Conservation (phyloP, 2,888 invertebrate species). For the Mechanitis messenoides region DNA sequence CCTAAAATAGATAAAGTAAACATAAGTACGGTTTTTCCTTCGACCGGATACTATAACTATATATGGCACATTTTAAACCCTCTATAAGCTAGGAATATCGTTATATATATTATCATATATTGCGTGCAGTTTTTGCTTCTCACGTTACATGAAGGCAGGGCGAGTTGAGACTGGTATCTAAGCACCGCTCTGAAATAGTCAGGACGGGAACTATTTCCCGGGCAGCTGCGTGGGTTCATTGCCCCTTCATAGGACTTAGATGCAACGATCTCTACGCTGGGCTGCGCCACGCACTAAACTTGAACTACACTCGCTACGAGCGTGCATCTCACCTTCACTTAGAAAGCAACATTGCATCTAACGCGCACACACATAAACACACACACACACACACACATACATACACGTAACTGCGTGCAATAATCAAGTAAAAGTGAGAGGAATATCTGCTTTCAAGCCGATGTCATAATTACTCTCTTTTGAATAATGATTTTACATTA, state of each 20-base stretch:
- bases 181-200: slow-evolving; percentile 72
- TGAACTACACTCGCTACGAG: slow-evolving; percentile 64
- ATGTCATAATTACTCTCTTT: slow-evolving; percentile 21
- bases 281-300: slow-evolving; percentile 53
- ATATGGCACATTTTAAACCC: slow-evolving; percentile 16
- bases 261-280: slow-evolving; percentile 71
- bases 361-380: slow-evolving; percentile 48
- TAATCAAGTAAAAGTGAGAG: slow-evolving; percentile 66
- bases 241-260: slow-evolving; percentile 70
- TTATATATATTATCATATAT: slow-evolving; percentile 30
- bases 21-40: neutral
- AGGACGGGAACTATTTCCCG: slow-evolving; percentile 74
- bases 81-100: slow-evolving; percentile 28
- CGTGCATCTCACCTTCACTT: slow-evolving; percentile 72
- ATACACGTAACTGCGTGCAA: slow-evolving; percentile 38
- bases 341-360: slow-evolving; percentile 70
- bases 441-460: slow-evolving; percentile 38
- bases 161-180: slow-evolving; percentile 52
- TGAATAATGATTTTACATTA: slow-evolving; percentile 2
- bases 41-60: slow-evolving; percentile 18
- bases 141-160: slow-evolving; percentile 53
- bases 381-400: slow-evolving; percentile 21
- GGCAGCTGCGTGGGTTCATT: slow-evolving; percentile 74
- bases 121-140: slow-evolving; percentile 39
- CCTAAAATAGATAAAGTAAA: neutral